These are phyloP conservation scores for Alces alces DNA, from an alignment of 2,113 vertebrate genomes.

Conservation along the genomic window DNA sequence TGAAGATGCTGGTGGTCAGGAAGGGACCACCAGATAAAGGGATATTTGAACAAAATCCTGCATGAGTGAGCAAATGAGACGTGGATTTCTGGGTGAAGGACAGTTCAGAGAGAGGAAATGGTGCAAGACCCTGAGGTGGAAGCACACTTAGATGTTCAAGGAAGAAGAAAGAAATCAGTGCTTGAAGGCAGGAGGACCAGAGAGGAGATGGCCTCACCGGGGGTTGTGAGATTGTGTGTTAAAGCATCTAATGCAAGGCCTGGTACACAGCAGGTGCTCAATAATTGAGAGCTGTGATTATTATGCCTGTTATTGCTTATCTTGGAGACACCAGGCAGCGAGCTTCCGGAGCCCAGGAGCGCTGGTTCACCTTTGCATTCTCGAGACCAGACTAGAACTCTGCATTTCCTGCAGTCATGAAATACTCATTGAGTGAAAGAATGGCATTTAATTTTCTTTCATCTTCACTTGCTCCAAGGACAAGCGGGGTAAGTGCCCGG, in stretches of 20 bases:
- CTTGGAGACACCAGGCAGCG: not conserved
- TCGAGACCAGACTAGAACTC: not conserved
- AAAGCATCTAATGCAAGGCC: not conserved
- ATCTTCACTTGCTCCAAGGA: constrained; percentile 11
- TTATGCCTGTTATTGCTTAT: not conserved
- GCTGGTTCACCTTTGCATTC: not conserved
- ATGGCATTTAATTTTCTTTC: not conserved
- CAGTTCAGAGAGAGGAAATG: not conserved
- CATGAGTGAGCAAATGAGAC: not conserved
- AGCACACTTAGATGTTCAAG: not conserved
- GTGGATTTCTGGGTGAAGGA: not conserved
- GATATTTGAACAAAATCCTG: not conserved
- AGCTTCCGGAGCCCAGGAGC: not conserved
- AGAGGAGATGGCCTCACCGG: not conserved
- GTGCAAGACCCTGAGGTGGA: not conserved
- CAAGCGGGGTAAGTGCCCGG: not conserved
- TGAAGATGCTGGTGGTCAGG: not conserved
- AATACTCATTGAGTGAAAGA: not conserved
- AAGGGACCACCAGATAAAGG: not conserved
- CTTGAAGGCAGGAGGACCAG: not conserved
- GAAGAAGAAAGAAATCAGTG: not conserved
- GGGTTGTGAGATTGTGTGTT: too few species aligned
- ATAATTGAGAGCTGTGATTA: not conserved
- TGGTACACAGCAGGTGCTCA: not conserved
- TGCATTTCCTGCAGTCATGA: not conserved